A percentile compares a stretch with the other conserved stretches of the same genome.
phyloP scores from a whole-genome alignment of 2,888 invertebrate species.

The Nomada lathburiana region DNA sequence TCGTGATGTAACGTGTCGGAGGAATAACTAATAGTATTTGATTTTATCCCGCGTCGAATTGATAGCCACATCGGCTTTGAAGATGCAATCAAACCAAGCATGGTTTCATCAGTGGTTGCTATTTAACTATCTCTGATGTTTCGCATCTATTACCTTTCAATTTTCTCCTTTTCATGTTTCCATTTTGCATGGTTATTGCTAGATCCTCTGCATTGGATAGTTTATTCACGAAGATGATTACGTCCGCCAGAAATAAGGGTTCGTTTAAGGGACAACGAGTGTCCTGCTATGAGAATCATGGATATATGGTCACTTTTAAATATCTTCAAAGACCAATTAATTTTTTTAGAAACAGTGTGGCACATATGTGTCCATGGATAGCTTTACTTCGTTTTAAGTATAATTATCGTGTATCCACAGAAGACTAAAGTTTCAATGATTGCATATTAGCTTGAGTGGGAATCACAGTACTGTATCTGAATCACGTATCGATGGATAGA shows the following conservation, averaged over 20 bases:
- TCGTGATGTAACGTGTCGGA: slow-evolving; percentile 28
- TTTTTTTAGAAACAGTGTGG: too few relatives aligned
- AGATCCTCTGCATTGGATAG: not conserved
- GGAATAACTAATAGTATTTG: slow-evolving; percentile 9
- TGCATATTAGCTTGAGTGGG: not conserved
- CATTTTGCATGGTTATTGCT: not conserved
- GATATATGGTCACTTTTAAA: too few relatives aligned
- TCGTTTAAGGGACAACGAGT: slow-evolving; percentile 8
- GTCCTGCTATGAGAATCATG: slow-evolving; percentile 6
- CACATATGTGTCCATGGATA: too few relatives aligned
- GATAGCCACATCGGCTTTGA: slow-evolving; percentile 46
- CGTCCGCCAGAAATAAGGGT: slow-evolving; percentile 14
- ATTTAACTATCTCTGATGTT: slow-evolving; percentile 27
- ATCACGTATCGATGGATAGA: not conserved
- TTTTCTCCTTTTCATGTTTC: slow-evolving; percentile 11
- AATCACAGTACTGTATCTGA: slow-evolving; percentile 6
- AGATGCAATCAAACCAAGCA: slow-evolving; percentile 46
- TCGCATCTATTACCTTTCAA: slow-evolving; percentile 39
- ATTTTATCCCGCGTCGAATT: slow-evolving; percentile 33
- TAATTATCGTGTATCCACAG: not conserved
- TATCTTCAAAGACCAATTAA: too few relatives aligned
- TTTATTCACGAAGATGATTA: slow-evolving; percentile 27
- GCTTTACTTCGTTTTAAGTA: not conserved
- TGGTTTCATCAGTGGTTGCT: slow-evolving; percentile 44
- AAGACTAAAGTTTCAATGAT: slow-evolving; percentile 3